Conservation (phyloP, 2,797 vertebrate genomes). For the Notolepis coatsorum region DNA sequence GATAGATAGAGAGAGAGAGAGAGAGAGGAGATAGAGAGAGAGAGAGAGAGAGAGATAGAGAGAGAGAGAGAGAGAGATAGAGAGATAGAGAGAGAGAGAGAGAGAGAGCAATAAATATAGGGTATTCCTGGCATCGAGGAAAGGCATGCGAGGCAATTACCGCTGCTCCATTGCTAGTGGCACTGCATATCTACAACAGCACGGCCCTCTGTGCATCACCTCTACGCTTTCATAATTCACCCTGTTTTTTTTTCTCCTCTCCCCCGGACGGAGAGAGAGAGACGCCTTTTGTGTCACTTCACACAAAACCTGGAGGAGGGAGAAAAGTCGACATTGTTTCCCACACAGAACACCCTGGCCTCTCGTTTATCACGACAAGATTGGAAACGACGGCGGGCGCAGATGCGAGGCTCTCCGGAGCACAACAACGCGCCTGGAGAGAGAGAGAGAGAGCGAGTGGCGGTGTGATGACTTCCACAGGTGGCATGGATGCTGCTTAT, state of each 20-base stretch:
- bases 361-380: background rate
- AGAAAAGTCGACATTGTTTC: conserved; percentile 2
- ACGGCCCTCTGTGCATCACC: conserved; percentile 28
- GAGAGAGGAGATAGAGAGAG: conserved; percentile 14
- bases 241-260: no score
- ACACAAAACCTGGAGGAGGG: conserved; percentile 12
- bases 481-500: background rate
- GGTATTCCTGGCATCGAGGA: conserved; percentile 12
- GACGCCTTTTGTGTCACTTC: conserved; percentile 34
- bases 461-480: background rate
- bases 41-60: conserved; percentile 4
- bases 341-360: background rate
- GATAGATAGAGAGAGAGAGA: no score
- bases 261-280: conserved; percentile 10
- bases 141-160: conserved; percentile 59
- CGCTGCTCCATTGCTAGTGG: conserved; percentile 35
- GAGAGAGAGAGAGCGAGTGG: background rate
- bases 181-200: conserved; percentile 48
- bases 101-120: conserved; percentile 3
- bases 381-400: background rate
- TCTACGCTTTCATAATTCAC: conserved; percentile 23
- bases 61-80: background rate
- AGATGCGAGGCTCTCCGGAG: background rate
- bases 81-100: background rate
- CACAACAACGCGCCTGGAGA: no score